Percentiles rank a stretch among this genome's conserved stretches.
These are phyloP conservation scores for Aspiorhynchus laticeps DNA, from an alignment of 2,113 vertebrate species.

Conservation along the genomic window DNA sequence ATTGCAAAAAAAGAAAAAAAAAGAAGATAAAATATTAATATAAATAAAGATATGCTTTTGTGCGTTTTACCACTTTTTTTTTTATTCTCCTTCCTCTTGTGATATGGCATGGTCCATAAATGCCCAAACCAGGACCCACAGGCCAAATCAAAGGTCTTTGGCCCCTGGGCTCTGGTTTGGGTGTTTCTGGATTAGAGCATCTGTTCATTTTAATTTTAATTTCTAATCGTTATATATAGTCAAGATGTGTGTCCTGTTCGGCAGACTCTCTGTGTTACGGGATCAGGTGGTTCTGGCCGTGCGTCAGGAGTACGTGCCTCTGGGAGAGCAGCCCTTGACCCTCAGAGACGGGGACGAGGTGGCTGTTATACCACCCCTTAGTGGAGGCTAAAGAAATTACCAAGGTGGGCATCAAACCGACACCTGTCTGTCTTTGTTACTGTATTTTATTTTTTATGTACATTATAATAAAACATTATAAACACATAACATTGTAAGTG, in stretches of 20 bases:
- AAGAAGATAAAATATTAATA: no score
- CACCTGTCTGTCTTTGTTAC: not conserved
- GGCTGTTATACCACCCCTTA: conserved; percentile 94
- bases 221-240: not conserved
- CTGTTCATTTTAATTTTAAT: not conserved
- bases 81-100: conserved; percentile 64
- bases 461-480: not conserved
- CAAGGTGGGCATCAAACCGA: conserved; percentile 66
- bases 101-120: no score
- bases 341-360: conserved; percentile 88
- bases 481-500: not conserved
- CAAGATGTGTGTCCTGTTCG: conserved; percentile 3
- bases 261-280: conserved; percentile 78
- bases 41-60: no score
- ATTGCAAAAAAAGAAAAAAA: no score
- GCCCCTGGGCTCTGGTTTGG: not conserved
- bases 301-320: conserved; percentile 86
- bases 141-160: no score
- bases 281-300: conserved; percentile 89
- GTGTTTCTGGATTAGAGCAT: not conserved
- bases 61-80: no score
- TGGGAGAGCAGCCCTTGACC: conserved; percentile 81
- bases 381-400: conserved; percentile 81
- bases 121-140: no score
- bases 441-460: no score